phyloP scores from a whole-genome alignment of 2,797 vertebrate genomes.

The Cygnus olor region DNA sequence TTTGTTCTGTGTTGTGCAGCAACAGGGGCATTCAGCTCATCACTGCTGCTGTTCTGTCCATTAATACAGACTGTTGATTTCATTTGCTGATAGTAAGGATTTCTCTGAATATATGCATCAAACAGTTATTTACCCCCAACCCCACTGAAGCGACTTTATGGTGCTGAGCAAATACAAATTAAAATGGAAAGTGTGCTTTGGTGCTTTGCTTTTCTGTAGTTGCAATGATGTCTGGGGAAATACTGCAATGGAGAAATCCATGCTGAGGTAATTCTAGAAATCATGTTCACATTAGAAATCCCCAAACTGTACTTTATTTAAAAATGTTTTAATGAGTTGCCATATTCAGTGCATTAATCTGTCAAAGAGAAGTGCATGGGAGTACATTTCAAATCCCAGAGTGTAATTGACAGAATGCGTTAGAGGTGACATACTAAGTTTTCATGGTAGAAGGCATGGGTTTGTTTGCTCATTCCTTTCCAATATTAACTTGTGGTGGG shows the following conservation, averaged over 20 bases:
- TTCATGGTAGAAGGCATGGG: background rate
- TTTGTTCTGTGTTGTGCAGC: background rate
- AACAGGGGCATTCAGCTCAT: background rate
- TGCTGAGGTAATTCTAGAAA: slow-evolving; percentile 64
- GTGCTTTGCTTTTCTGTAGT: slow-evolving; percentile 49
- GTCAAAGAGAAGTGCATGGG: slow-evolving; percentile 41
- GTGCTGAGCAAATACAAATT: slow-evolving; percentile 65
- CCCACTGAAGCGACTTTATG: slow-evolving; percentile 31
- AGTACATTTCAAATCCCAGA: slow-evolving; percentile 16
- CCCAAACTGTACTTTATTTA: slow-evolving; percentile 53
- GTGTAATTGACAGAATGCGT: background rate
- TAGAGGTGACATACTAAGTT: background rate
- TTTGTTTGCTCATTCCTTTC: background rate
- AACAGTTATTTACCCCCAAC: slow-evolving; percentile 24
- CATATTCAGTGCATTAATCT: slow-evolving; percentile 49
- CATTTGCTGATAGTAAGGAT: slow-evolving; percentile 52
- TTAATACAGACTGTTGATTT: slow-evolving; percentile 40
- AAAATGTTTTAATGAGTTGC: slow-evolving; percentile 63
- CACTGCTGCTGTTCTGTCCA: slow-evolving; percentile 15
- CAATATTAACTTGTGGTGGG: background rate
- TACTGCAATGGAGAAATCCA: slow-evolving; percentile 23
- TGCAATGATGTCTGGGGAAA: slow-evolving; percentile 45
- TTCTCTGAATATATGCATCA: slow-evolving; percentile 51
- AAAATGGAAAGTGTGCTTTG: slow-evolving; percentile 56
- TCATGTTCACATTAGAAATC: slow-evolving; percentile 57